Evolutionary conservation across 2,888 invertebrate species (phyloP).

Genomic region (Oxycera nigricornis): DNA sequence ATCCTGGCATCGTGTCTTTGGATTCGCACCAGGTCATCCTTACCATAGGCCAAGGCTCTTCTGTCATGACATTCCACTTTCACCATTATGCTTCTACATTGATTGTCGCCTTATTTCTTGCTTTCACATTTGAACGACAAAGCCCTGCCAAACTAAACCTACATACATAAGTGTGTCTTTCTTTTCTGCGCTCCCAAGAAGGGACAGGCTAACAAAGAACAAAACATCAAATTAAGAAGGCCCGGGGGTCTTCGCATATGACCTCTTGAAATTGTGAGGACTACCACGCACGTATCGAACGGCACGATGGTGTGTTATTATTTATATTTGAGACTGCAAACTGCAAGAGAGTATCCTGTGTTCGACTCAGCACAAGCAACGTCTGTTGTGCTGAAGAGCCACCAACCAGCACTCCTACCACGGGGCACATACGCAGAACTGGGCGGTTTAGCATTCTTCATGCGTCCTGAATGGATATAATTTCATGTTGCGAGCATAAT

Average conservation of each 20-base stretch:
- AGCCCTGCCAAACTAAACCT: background rate
- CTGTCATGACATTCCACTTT: background rate
- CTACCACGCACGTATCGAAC: slow-evolving; percentile 21
- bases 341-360: slow-evolving; percentile 8
- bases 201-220: background rate
- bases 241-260: background rate
- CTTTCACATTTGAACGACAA: background rate
- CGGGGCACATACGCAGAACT: background rate
- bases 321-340: background rate
- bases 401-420: background rate
- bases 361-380: slow-evolving; percentile 16
- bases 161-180: background rate
- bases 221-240: slow-evolving; percentile 26
- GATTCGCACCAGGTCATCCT: background rate
- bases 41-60: background rate
- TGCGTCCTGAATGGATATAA: slow-evolving; percentile 29
- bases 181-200: background rate
- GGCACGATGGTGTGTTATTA: slow-evolving; percentile 27
- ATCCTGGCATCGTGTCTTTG: too few species aligned
- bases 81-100: too few species aligned
- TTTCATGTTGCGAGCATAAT: slow-evolving; percentile 38
- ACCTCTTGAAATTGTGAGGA: background rate
- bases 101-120: background rate
- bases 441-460: background rate
- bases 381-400: slow-evolving; percentile 7